phyloP scores from a whole-genome alignment of 2,113 vertebrate species.

The Macroglossus sobrinus region DNA sequence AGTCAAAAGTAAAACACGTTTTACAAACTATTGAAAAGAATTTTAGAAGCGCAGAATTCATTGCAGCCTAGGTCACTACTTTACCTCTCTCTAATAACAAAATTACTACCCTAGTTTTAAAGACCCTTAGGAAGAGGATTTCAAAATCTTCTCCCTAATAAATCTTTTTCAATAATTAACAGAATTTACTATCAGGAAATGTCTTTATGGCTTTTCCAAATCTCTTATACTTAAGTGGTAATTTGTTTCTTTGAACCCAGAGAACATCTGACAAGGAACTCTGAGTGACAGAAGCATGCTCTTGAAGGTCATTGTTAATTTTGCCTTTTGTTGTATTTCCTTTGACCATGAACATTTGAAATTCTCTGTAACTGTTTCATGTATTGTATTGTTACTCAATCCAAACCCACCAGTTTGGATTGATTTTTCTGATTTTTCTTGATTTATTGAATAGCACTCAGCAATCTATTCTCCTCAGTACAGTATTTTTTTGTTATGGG shows the following conservation, averaged over 20 bases:
- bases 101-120: not conserved
- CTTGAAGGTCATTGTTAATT: not conserved
- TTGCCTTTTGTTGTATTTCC: not conserved
- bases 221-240: not conserved
- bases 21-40: not conserved
- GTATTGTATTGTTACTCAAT: not conserved
- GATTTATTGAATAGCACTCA: not conserved
- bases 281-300: not conserved
- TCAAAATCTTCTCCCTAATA: not conserved
- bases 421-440: not conserved
- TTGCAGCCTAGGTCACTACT: not conserved
- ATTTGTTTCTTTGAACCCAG: not conserved
- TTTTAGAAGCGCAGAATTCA: not conserved
- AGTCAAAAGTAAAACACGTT: not conserved
- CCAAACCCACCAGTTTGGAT: not conserved
- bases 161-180: not conserved
- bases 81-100: not conserved
- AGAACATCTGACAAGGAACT: not conserved
- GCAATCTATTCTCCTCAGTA: not conserved
- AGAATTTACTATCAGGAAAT: not conserved
- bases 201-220: not conserved
- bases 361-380: not conserved
- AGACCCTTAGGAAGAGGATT: not conserved
- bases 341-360: not conserved
- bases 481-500: not conserved